Conservation (phyloP, 2,113 vertebrate species). For the Octodon degus region DNA sequence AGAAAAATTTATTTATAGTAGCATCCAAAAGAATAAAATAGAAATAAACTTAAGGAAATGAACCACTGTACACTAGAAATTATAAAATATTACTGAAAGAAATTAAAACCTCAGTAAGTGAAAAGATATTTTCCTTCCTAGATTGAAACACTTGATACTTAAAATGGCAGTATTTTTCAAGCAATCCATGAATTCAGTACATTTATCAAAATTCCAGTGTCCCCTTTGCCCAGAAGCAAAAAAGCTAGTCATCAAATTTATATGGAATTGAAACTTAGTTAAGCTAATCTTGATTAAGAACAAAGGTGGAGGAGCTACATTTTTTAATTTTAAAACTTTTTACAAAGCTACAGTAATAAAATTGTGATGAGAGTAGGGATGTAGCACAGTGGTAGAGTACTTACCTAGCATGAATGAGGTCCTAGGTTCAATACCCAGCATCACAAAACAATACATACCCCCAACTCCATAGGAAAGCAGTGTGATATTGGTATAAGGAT, state of each 20-base stretch:
- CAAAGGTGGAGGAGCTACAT: background rate
- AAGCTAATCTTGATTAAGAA: background rate
- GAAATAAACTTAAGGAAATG: background rate
- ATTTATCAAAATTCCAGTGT: background rate
- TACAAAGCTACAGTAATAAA: background rate
- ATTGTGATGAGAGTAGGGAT: background rate
- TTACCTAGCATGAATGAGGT: background rate
- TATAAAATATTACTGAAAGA: background rate
- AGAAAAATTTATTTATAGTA: background rate
- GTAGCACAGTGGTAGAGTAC: background rate
- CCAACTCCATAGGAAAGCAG: background rate
- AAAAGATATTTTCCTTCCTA: background rate
- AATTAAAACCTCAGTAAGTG: background rate
- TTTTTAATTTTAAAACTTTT: background rate
- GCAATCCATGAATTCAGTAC: background rate
- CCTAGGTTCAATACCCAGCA: background rate
- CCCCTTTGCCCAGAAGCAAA: background rate
- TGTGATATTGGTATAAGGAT: background rate
- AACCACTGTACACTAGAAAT: background rate
- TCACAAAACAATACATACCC: background rate
- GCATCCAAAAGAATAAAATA: background rate
- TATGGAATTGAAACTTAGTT: background rate
- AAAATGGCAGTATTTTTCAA: background rate
- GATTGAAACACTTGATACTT: slow-evolving; percentile 7
- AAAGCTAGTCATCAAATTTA: background rate